phyloP scores from a whole-genome alignment of 1,140 invertebrate species.

The Augochlora pura region DNA sequence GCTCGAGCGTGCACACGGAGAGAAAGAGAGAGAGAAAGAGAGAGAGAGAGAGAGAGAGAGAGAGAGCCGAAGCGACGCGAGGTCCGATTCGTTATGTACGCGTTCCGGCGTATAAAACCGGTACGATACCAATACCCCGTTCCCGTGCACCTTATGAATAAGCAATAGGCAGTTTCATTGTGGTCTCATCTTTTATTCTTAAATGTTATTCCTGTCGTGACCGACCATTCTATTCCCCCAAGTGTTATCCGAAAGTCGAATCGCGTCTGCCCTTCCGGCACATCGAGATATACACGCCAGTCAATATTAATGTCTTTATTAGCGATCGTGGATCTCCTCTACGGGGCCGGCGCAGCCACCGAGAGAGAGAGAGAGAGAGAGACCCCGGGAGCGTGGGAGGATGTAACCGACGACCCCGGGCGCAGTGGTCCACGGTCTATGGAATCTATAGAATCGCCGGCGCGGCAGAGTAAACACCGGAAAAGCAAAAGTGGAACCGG shows the following conservation, averaged over 20 bases:
- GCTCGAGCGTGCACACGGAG: neutral
- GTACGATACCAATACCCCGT: constrained; percentile 51
- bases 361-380: too few species aligned
- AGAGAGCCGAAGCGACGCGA: neutral
- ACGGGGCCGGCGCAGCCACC: neutral
- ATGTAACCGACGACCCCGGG: neutral
- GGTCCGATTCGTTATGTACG: constrained; percentile 38
- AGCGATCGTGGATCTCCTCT: constrained; percentile 61
- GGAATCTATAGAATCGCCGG: too few species aligned
- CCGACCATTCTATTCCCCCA: constrained; percentile 75
- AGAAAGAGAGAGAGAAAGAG: neutral
- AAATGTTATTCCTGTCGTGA: constrained; percentile 73
- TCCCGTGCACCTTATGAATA: constrained; percentile 60
- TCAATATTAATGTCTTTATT: constrained; percentile 80
- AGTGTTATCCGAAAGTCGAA: constrained; percentile 71
- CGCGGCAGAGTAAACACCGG: too few species aligned
- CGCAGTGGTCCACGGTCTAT: too few species aligned
- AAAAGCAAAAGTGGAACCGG: constrained; percentile 19
- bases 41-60: too few species aligned
- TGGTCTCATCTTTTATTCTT: constrained; percentile 66
- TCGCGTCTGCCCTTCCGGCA: constrained; percentile 69
- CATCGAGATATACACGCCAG: constrained; percentile 72
- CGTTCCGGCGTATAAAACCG: constrained; percentile 29
- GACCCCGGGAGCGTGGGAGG: constrained; percentile 18
- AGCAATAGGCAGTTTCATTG: constrained; percentile 65